Conservation (phyloP, 2,113 vertebrate genomes). For the Microtus montanus region DNA sequence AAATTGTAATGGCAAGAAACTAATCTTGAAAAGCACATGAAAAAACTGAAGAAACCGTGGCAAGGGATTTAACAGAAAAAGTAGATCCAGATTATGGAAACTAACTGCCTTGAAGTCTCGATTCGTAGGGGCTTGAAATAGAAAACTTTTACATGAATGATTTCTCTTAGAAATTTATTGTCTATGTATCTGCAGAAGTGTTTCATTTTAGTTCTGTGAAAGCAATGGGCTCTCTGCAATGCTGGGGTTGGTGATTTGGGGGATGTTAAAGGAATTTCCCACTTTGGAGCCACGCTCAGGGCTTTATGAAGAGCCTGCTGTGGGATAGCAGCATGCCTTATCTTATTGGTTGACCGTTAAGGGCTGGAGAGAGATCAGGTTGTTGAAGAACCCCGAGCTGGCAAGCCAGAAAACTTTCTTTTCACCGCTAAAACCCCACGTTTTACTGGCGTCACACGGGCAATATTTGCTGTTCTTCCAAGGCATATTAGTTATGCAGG, state of each 20-base stretch:
- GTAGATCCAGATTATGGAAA: background rate
- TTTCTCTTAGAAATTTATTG: conserved; percentile 48
- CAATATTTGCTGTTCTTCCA: background rate
- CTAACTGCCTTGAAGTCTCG: background rate
- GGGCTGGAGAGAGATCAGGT: conserved; percentile 29
- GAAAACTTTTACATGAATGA: background rate
- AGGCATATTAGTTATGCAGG: background rate
- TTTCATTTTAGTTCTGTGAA: conserved; percentile 56
- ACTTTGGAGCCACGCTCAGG: background rate
- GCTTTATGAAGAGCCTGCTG: conserved; percentile 32
- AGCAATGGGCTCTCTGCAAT: background rate
- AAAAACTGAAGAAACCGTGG: conserved; percentile 14
- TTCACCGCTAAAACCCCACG: background rate
- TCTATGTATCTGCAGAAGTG: background rate
- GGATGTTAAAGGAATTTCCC: conserved; percentile 47
- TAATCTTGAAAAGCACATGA: background rate
- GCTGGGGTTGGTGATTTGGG: conserved; percentile 52
- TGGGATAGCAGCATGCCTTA: background rate
- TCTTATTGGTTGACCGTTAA: conserved; percentile 33
- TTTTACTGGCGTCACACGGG: background rate
- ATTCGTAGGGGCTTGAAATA: conserved; percentile 37
- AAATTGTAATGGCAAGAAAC: background rate
- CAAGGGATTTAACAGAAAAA: background rate
- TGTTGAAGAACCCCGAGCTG: conserved; percentile 4
- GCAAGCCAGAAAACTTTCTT: background rate